Evolutionary conservation across 2,113 vertebrate species (phyloP).

Genomic region (Ranitomeya variabilis): DNA sequence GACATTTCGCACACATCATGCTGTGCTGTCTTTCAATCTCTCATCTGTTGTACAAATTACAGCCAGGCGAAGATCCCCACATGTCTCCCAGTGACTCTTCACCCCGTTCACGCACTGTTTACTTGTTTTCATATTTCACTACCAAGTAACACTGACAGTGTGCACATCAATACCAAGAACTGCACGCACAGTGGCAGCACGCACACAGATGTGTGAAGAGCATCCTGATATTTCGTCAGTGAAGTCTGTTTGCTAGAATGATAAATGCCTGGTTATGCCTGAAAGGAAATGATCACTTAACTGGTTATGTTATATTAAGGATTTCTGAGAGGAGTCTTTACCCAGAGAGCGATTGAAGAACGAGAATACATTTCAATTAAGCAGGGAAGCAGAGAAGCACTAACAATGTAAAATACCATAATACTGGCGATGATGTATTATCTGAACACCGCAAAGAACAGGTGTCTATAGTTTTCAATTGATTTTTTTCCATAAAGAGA

Average conservation of each 20-base stretch:
- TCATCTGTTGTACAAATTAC: background rate
- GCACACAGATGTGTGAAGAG: slow-evolving; percentile 24
- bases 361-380: background rate
- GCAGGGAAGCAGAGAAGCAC: background rate
- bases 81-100: slow-evolving; percentile 23
- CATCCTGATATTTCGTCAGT: slow-evolving; percentile 20
- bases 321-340: slow-evolving; percentile 20
- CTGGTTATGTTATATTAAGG: slow-evolving; percentile 24
- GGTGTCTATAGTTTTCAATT: background rate
- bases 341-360: background rate
- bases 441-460: background rate
- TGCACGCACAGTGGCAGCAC: background rate
- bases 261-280: slow-evolving; percentile 43
- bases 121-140: slow-evolving; percentile 15
- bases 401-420: background rate
- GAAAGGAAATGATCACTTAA: slow-evolving; percentile 46
- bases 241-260: slow-evolving; percentile 15
- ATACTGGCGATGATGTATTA: background rate
- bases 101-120: slow-evolving; percentile 4
- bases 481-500: background rate
- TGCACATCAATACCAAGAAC: slow-evolving; percentile 1
- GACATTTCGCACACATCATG: slow-evolving; percentile 24
- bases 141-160: background rate
- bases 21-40: background rate
- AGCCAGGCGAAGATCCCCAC: background rate